A percentile compares a stretch with the other conserved stretches of the same genome.
These are phyloP conservation scores for Drosophila murphyi DNA, from an alignment of 1,140 invertebrate species.

Conservation along the genomic window DNA sequence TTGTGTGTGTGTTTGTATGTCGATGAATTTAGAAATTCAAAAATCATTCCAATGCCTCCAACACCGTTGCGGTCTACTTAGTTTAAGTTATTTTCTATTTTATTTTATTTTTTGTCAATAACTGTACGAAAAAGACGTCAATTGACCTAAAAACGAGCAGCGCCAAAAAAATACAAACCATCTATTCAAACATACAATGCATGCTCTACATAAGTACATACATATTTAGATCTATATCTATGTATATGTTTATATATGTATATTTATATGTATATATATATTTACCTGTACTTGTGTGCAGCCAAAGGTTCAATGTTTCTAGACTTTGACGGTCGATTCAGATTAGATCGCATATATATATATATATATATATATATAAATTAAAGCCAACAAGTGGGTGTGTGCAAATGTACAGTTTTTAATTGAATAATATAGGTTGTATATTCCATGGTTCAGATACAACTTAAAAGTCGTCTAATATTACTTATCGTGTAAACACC, in stretches of 20 bases:
- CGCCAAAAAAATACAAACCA: conserved; percentile 22
- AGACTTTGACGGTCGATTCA: conserved; percentile 48
- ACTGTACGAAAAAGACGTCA: conserved; percentile 55
- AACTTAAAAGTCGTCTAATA: too few species aligned
- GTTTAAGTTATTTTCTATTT: conserved; percentile 13
- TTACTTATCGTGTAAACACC: too few species aligned
- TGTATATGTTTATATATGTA: conserved; percentile 3
- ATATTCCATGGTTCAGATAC: too few species aligned
- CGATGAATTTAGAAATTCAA: conserved; percentile 26
- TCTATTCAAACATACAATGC: conserved; percentile 8
- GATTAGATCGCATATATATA: conserved; percentile 7
- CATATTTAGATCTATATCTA: background rate
- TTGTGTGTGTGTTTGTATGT: background rate
- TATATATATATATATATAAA: background rate
- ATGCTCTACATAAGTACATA: background rate
- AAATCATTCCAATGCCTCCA: conserved; percentile 18
- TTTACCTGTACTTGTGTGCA: conserved; percentile 26
- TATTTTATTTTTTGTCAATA: conserved; percentile 57
- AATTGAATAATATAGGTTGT: background rate
- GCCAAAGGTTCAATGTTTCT: conserved; percentile 71
- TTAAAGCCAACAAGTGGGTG: conserved; percentile 1
- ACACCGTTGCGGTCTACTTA: conserved; percentile 37
- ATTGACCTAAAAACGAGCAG: conserved; percentile 75
- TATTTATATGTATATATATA: background rate
- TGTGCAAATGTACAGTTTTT: background rate